Base-by-base conservation (phyloP, 2,888 invertebrate species). In the Lepas anatifera region DNA sequence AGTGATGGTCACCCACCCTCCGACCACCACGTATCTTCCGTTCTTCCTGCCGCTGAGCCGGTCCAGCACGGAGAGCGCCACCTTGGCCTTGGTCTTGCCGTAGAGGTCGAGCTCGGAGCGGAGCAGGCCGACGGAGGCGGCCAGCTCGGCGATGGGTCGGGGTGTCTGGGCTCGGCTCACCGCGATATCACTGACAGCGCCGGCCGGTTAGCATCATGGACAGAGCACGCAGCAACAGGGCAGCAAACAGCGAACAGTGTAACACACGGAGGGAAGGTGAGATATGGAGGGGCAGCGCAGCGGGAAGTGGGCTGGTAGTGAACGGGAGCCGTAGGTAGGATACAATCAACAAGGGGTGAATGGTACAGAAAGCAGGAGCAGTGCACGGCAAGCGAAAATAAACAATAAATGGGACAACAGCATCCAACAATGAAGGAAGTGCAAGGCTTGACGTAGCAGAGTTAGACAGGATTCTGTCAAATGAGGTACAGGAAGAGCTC, bases 21-120 rank as follows among this genome's bases (percentile, higher is more conserved):
- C 92, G 7, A 98, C 94, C 0, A 98, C 94, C 71, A 99, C 87
- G 80, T 95, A 98, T 82, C 91, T 93, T 71, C 98, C 98, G 77
- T 87, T 83, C 46, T 83, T 81, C 70, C 87, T 86, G 70, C 85
- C 79, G 68, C 83, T 79, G 67, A 96, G 81, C 32, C 98, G 83
- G 18, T 95, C 84, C 39, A 95, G 80, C 50, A 93, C 88, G 1
- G 85, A 85, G 22, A 98, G 83, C 0, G 90, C 85, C 22, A 99
- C 86, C 83, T 99, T 99, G 18, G 96, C 99, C 80, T 97, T 99
- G 76, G 89, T 94, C 76, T 85, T 88, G 11, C 99, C 99, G 81
- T 94, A 98, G 73, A 89, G 86, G 10, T 92, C 91, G 39, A 95
- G 85, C 81, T 99, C 99, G 71, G 83, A 85, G 0, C 87, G 83